Evolutionary conservation across 2,888 invertebrate species (phyloP).

Genomic region (Dione juno): DNA sequence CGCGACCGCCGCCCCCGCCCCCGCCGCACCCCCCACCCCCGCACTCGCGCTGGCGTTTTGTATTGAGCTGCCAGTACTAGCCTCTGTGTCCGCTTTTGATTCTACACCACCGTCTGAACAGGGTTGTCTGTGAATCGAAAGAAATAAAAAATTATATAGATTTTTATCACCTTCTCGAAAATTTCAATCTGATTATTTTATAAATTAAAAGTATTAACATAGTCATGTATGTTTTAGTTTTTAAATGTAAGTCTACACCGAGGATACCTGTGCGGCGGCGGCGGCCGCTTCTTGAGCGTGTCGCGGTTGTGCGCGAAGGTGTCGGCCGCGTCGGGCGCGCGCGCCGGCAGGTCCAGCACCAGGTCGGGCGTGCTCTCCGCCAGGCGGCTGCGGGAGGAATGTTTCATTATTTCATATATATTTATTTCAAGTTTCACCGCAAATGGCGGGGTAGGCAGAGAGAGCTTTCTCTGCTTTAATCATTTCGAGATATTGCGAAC

Average conservation of each 20-base stretch:
- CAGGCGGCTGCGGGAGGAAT: slow-evolving; percentile 65
- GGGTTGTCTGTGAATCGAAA: slow-evolving; percentile 40
- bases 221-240: too few species aligned
- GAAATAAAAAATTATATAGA: neutral
- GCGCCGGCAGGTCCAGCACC: slow-evolving; percentile 91
- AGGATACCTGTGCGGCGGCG: slow-evolving; percentile 34
- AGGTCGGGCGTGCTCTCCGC: slow-evolving; percentile 88
- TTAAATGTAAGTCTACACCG: too few species aligned
- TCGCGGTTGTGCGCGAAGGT: slow-evolving; percentile 70
- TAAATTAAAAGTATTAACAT: too few species aligned
- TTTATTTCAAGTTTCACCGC: too few species aligned
- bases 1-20: slow-evolving; percentile 35
- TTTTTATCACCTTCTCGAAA: too few species aligned
- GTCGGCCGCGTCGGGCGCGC: slow-evolving; percentile 60
- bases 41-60: slow-evolving; percentile 27
- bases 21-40: too few species aligned
- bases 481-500: too few species aligned
- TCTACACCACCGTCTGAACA: slow-evolving; percentile 47
- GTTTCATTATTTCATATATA: too few species aligned
- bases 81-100: slow-evolving; percentile 14
- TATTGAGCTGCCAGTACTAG: slow-evolving; percentile 34
- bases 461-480: neutral
- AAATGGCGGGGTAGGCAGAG: neutral
- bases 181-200: too few species aligned
- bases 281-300: slow-evolving; percentile 65